phyloP scores from a whole-genome alignment of 2,113 vertebrate species.

The Mugil cephalus region DNA sequence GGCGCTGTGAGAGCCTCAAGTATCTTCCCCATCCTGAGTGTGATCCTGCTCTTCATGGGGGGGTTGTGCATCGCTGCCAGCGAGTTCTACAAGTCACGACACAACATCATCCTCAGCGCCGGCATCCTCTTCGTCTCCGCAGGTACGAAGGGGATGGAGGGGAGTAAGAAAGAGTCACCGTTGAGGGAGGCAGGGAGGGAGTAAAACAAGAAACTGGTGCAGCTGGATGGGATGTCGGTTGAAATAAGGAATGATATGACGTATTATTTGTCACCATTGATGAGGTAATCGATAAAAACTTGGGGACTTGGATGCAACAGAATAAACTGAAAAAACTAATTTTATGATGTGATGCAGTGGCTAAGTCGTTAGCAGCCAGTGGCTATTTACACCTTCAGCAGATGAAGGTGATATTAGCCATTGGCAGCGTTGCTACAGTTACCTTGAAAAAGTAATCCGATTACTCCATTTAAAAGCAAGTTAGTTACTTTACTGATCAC shows the following conservation, averaged over 20 bases:
- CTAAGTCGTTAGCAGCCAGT: neutral
- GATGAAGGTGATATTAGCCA: neutral
- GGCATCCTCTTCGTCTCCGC: constrained; percentile 99
- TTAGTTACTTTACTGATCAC: no score
- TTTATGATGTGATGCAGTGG: neutral
- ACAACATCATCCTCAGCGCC: constrained; percentile 99
- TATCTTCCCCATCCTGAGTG: constrained; percentile 98
- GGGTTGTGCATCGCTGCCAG: constrained; percentile 98
- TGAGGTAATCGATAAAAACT: neutral
- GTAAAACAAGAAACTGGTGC: no score
- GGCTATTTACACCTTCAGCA: no score
- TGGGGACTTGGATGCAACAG: neutral
- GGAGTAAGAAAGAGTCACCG: neutral
- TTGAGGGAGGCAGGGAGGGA: neutral
- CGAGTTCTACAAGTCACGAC: constrained; percentile 99
- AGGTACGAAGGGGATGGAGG: constrained; percentile 81
- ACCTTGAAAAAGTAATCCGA: no score
- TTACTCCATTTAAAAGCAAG: no score
- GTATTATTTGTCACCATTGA: neutral
- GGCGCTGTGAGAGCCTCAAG: constrained; percentile 98
- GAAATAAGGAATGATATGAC: no score
- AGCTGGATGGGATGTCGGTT: no score
- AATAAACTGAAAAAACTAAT: neutral
- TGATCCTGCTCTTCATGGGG: constrained; percentile 99
- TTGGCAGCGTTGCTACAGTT: no score